Evolutionary conservation across 2,797 vertebrate species (phyloP), one percentile per base, ranked within the genome.

Genomic region (Pelobates cultripes): DNA sequence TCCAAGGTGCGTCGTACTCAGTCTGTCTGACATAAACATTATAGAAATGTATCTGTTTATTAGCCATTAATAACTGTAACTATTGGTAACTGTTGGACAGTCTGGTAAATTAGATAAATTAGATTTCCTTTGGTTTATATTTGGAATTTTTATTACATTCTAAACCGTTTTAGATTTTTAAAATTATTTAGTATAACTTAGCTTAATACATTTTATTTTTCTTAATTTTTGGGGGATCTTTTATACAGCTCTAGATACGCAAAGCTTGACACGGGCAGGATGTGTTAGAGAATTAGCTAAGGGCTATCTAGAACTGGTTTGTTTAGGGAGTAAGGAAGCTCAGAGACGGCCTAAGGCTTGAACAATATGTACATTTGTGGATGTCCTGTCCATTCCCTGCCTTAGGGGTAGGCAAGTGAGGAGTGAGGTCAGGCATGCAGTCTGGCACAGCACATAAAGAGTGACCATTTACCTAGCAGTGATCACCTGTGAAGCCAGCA

Each of bases 271-370:
- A 64, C 61, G n/a, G 17, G 61, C 7, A 28, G 61, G 61, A 64
- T 10, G 17, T 28, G 66, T 68, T 68, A 2, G 40, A 41, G 40
- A 8, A 43, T 40, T 3, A 28, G 61, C 6, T 64, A 8, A 28
- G 69, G 64, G 71, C 92, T 92, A 89, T 90, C 87, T 86, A 79
- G 84, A 43, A 71, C 77, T 41, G 55, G 77, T 70, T 8, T 45
- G 70, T 72, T 47, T n/a, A 63, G 17, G 53, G 12, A 40, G 14
- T 61, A 60, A 15, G 42, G 60, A 8, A 57, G 43, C 51, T 28
- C 44, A 64, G 53, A 66, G 43, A 45, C 15, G 14, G 40, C 66
- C 40, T 43, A 41, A 51, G 53, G 73, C 14, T 28, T 57, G 57
- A 4, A 53, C 45, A 47, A 12, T 66, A 6, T 15, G n/a, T 40